Conservation (phyloP, 1,140 invertebrate species). For the Drosophila pachea region DNA sequence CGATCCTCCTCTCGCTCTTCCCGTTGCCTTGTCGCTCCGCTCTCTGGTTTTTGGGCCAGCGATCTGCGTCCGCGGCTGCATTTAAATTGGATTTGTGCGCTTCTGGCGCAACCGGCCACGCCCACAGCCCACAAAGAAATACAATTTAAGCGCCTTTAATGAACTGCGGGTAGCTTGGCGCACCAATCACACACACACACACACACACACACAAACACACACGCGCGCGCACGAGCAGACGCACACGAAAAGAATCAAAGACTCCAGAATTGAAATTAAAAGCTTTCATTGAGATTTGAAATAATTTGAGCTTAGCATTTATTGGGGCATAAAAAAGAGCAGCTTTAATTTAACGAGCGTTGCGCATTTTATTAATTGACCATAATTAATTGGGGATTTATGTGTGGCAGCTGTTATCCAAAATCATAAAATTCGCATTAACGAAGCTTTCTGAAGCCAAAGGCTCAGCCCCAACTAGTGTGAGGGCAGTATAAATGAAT, state of each 20-base stretch:
- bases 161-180: constrained; percentile 42
- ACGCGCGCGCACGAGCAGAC: neutral
- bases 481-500: neutral
- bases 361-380: constrained; percentile 53
- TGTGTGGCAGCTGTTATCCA: constrained; percentile 14
- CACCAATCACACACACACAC: constrained; percentile 1
- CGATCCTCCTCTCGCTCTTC: constrained; percentile 3
- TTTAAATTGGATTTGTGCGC: constrained; percentile 79
- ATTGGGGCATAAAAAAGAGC: constrained; percentile 50
- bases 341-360: constrained; percentile 48
- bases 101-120: constrained; percentile 64
- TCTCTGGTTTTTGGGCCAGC: constrained; percentile 25
- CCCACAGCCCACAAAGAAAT: constrained; percentile 50
- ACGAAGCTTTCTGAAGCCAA: neutral
- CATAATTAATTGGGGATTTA: constrained; percentile 69
- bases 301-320: constrained; percentile 47
- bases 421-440: constrained; percentile 31
- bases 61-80: constrained; percentile 53
- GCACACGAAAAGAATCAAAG: constrained; percentile 23
- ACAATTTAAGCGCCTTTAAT: constrained; percentile 78
- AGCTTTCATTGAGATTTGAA: constrained; percentile 43
- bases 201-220: neutral
- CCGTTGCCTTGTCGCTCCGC: constrained; percentile 1
- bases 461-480: neutral
- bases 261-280: constrained; percentile 24